These are phyloP conservation scores for Danaus plexippus DNA, from an alignment of 1,140 invertebrate genomes.

Conservation along the genomic window DNA sequence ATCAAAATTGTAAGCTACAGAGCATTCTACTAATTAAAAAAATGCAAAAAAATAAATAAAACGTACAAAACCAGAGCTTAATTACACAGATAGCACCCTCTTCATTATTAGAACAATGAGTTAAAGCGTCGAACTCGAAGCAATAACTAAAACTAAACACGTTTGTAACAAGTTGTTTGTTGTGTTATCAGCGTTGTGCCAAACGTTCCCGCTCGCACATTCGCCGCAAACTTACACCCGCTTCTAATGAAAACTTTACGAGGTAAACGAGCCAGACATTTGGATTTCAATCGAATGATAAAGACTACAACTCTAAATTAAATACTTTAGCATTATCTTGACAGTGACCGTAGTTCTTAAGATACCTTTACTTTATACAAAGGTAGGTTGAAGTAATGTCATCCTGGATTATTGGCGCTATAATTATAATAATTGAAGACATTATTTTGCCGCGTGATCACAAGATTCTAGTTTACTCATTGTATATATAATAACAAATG, in stretches of 20 bases:
- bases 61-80: slow-evolving; percentile 31
- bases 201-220: slow-evolving; percentile 54
- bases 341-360: neutral
- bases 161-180: slow-evolving; percentile 69
- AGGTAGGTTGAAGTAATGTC: neutral
- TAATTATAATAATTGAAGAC: neutral
- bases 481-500: slow-evolving; percentile 2
- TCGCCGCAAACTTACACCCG: slow-evolving; percentile 55
- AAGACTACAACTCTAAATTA: slow-evolving; percentile 6
- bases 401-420: neutral
- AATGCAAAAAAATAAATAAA: neutral
- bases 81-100: slow-evolving; percentile 47
- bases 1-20: too few species aligned
- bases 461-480: neutral
- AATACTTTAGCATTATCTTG: slow-evolving; percentile 1
- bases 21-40: too few species aligned
- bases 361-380: too few species aligned
- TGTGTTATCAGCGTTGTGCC: slow-evolving; percentile 63
- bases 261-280: slow-evolving; percentile 40
- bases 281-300: slow-evolving; percentile 24
- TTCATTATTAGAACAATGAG: slow-evolving; percentile 64
- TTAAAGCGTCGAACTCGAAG: slow-evolving; percentile 60
- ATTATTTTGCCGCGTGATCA: neutral
- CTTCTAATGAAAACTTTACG: slow-evolving; percentile 62
- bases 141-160: slow-evolving; percentile 69